These are phyloP conservation scores for Parambassis ranga DNA, from an alignment of 2,797 vertebrate species.

Conservation along the genomic window DNA sequence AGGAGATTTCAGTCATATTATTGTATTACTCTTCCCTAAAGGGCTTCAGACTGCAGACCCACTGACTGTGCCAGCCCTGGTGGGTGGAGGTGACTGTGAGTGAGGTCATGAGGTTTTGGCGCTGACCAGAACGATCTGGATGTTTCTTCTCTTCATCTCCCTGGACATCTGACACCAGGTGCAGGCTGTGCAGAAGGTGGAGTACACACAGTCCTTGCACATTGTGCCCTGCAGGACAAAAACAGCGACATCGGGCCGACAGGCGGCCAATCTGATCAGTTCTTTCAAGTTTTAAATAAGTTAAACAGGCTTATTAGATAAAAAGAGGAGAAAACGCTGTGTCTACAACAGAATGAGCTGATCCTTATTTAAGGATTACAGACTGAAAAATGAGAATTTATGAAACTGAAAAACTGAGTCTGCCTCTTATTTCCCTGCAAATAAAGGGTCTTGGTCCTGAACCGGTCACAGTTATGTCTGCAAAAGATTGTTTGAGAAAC, in stretches of 20 bases:
- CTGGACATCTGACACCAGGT: constrained; percentile 81
- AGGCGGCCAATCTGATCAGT: not conserved
- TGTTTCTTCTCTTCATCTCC: constrained; percentile 67
- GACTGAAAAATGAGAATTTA: too few species aligned
- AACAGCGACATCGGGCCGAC: not conserved
- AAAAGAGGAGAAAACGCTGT: too few species aligned
- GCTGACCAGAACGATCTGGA: constrained; percentile 61
- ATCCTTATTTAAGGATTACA: too few species aligned
- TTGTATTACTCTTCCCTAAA: too few species aligned
- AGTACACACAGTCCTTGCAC: constrained; percentile 65
- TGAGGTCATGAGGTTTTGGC: constrained; percentile 33
- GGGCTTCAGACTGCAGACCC: too few species aligned
- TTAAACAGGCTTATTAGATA: too few species aligned
- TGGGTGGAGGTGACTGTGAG: not conserved
- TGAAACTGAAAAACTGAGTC: too few species aligned
- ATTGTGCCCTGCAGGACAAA: constrained; percentile 61
- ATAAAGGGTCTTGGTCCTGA: too few species aligned
- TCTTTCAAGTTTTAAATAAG: accelerated
- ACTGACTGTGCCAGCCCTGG: not conserved
- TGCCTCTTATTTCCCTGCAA: too few species aligned
- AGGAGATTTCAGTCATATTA: too few species aligned
- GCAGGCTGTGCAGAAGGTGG: constrained; percentile 63
- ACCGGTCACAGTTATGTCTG: constrained; percentile 40
- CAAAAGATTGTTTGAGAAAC: constrained; percentile 57
- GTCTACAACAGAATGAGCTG: too few species aligned